Base-by-base conservation (phyloP, 1,140 invertebrate species). In the Yoshiicerus persimilis region DNA sequence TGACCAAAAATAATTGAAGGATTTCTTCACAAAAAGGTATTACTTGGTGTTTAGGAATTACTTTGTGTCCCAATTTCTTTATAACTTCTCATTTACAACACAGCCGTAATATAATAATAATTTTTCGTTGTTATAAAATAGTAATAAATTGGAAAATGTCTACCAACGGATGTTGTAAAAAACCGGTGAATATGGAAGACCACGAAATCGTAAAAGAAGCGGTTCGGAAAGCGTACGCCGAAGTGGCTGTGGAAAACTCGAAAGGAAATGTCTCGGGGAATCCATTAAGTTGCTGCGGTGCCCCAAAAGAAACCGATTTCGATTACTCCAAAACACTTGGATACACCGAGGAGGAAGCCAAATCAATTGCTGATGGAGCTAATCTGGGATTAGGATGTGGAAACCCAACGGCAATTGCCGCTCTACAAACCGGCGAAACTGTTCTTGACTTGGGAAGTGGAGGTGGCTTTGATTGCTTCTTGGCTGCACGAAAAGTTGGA, bases 381-480 rank as follows among this genome's bases (percentile, higher is more conserved):
- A 89, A 89, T 39, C 56, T 89, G 30, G 85, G 86, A 30, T 56
- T 87, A 4, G 88, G 86, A n/a, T 87, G 87, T 86, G 86, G 88
- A 32, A 89, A 87, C 32, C 88, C 88, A 11, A 70, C 83, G 6
- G 70, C 86, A 10, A 70, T 89, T 27, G 87, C 86, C 9, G 38
- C 36, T 36, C 36, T 89, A 16, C 77, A 89, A 30, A 0, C n/a
- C 0, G 88, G 88, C 8, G 88, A 89, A 84, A 64, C 36, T 27
- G 88, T 89, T 25, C 1, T 89, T 23, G 88, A 89, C 75, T 62
- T 89, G 25, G 88, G 88, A 20, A 62, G 36, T 80, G 88, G 88
- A 13, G 88, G 75, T 8, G 88, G 88, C 2, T 89, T 89, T 47
- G 88, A 89, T 23, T 87, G 75, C 25, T 89, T 89, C 11, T 32